A percentile compares a stretch with the other conserved stretches of the same genome.
Evolutionary conservation across 2,113 vertebrate species (phyloP).

Genomic region (Neoarius graeffei): DNA sequence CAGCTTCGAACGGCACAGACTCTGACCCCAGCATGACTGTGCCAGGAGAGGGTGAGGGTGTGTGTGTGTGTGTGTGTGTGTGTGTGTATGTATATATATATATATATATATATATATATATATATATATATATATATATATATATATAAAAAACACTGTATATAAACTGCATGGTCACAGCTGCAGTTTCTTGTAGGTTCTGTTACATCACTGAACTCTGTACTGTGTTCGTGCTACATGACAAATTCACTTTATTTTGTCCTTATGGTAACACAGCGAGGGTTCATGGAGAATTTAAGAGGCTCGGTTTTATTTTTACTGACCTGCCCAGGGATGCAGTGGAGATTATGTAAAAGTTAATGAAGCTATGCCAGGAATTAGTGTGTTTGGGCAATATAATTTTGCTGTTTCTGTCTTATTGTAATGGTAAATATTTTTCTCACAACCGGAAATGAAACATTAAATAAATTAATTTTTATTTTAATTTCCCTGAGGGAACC

Average conservation of each 20-base stretch:
- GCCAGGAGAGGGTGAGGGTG: not conserved
- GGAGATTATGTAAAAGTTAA: not conserved
- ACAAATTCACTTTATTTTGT: not conserved
- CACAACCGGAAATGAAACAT: not conserved
- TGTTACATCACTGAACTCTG: not conserved
- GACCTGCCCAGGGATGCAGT: not conserved
- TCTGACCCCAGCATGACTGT: conserved; percentile 57
- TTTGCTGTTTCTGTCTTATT: not conserved
- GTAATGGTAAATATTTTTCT: not conserved
- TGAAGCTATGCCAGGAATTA: not conserved
- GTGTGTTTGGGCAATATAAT: not conserved
- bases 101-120: no score
- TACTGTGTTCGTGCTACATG: not conserved
- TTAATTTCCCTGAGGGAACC: no score
- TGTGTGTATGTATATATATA: no score
- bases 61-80: conserved; percentile 1
- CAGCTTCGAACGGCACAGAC: conserved; percentile 70
- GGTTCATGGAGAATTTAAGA: not conserved
- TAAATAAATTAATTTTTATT: no score
- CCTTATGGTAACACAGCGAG: not conserved
- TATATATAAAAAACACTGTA: no score
- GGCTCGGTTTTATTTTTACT: not conserved
- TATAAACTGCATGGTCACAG: not conserved
- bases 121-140: no score
- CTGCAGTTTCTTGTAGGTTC: not conserved